Conservation (phyloP, 2,797 vertebrate genomes). For the Gymnothorax reevesii region DNA sequence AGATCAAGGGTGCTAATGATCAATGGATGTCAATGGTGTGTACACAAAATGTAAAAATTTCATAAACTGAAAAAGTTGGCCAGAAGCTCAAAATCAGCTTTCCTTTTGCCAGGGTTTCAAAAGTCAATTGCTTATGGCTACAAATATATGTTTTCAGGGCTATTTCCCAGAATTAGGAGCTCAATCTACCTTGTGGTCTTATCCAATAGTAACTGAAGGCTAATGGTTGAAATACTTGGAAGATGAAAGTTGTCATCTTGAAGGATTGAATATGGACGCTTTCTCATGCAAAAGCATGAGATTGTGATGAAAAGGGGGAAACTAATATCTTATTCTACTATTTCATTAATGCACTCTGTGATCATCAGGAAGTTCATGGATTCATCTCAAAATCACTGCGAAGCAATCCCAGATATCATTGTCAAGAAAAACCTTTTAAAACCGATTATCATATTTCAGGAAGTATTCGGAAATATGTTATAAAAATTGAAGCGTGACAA, state of each 20-base stretch:
- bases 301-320: neutral
- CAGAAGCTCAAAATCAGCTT: neutral
- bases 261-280: neutral
- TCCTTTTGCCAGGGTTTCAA: neutral
- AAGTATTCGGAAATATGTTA: neutral
- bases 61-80: neutral
- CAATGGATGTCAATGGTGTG: neutral
- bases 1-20: neutral
- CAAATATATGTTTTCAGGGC: no score
- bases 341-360: neutral
- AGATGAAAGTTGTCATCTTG: neutral
- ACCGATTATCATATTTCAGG: neutral
- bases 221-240: neutral
- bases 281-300: neutral
- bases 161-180: neutral
- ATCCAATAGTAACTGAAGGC: neutral
- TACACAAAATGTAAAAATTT: neutral
- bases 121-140: no score
- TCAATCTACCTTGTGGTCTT: neutral
- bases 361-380: neutral
- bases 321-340: neutral
- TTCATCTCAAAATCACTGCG: neutral
- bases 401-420: neutral
- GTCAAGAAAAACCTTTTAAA: neutral
- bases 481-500: neutral